Evolutionary conservation across 2,888 invertebrate species (phyloP).

Genomic region (Saturnia pavonia): DNA sequence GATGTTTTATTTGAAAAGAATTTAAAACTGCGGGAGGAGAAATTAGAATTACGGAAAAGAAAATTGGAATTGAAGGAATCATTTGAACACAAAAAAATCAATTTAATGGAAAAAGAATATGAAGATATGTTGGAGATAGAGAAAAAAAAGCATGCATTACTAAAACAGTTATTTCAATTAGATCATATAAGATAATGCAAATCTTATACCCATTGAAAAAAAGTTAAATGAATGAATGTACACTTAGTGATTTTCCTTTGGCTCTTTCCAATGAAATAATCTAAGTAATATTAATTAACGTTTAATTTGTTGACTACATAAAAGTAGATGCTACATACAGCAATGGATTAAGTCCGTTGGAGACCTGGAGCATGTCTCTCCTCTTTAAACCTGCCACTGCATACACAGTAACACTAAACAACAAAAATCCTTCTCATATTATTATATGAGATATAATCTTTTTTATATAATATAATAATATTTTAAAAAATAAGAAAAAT

Average conservation of each 20-base stretch:
- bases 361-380: no score
- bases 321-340: no score
- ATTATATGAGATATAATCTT: no score
- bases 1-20: constrained; percentile 47
- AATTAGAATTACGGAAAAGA: constrained; percentile 46
- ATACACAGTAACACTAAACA: no score
- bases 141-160: constrained; percentile 51
- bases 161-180: constrained; percentile 42
- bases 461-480: no score
- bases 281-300: no score
- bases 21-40: constrained; percentile 49
- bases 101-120: constrained; percentile 48
- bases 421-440: no score
- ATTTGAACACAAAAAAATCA: constrained; percentile 46
- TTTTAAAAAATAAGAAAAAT: no score
- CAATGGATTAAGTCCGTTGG: no score
- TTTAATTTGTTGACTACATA: no score
- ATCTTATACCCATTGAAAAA: not conserved
- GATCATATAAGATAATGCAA: constrained; percentile 19
- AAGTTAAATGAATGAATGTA: not conserved
- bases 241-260: not conserved
- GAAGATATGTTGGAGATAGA: constrained; percentile 46
- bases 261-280: not conserved
- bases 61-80: constrained; percentile 50
- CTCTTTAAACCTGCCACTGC: no score